Base-by-base conservation (phyloP, 2,888 invertebrate species). In the Acronicta aceris region DNA sequence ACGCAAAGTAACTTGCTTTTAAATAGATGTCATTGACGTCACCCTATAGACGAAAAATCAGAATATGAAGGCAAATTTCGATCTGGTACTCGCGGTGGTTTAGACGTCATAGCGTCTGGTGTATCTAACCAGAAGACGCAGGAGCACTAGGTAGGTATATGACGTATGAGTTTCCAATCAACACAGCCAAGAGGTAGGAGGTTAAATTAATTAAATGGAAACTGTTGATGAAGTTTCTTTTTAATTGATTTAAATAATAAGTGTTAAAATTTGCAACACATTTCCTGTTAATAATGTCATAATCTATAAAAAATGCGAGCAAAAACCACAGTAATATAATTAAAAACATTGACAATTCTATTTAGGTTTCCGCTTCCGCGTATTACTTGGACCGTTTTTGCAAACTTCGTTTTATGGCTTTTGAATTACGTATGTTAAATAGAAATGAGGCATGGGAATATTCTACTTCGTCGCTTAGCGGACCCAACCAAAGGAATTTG, bases 371-470 rank as follows among this genome's bases (percentile, higher is more conserved):
- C 86, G 86, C 84, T 78, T 42, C 53, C 70, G 76, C 82, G 71
- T 78, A 49, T 80, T 10, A 74, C 71, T 84, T 82, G 60, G 40
- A 27, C 42, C 33, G 56, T 62, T 68, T 38, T 69, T 64, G 77
- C 75, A 83, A 85, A 71, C 74, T 82, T 84, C 82, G 75, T 84
- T 88, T 86, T 89, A 88, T 85, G 80, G 84, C 86, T 82, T 88
- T 87, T 88, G 87, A 89, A 89, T 88, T 88, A 86, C 86, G 85
- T 86, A 90, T 89, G 82, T 83, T 86, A 87, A 89, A 83, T 85
- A 85, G 86, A 86, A 88, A 88, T 89, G 86, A 87, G 81, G 81
- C 87, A 89, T 88, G 88, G 88, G 88, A 89, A 89, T 85, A 85
- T 81, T 86, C 81, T 81, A 74, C 76, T 81, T 76, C 77, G 78